Evolutionary conservation across 2,797 vertebrate genomes (phyloP), one percentile per base, ranked within the genome.

Genomic region (Paramormyrops hopkinsi): DNA sequence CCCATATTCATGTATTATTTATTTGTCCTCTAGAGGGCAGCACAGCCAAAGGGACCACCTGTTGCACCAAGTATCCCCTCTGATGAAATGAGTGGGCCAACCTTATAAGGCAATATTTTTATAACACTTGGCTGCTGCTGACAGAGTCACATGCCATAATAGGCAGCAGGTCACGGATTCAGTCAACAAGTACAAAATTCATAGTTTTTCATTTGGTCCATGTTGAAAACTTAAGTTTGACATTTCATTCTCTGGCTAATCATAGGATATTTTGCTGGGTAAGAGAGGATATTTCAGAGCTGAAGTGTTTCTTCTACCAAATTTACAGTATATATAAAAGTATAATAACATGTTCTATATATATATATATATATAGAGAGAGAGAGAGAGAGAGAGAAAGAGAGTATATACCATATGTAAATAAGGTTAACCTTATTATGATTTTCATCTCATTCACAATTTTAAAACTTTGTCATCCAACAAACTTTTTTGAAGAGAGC

Each of bases 61-160:
- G 86, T 44, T 79, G 37, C 37, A 46, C 41, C 37, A 37, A 33
- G 25, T 2, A 33, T 54, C 33, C 9, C 50, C 50, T 53, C 51
- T 88, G 44, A 29, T 73, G 59, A 33, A 48, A 73, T 73, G 69
- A 88, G 69, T 54, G 50, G 69, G 69, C 73, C 33, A 54, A 11
- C 69, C 88, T 37, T 88, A 88, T 73, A 82, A 37, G 88, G 88
- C 48, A 88, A 82, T 88, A 88, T 88, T 79, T 88, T 12, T 69
- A 82, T 22, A 88, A 41, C 87, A n/a, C 48, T 19, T 73, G 50
- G 5, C 65, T 37, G 87, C 22, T 48, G 33, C 48, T 3, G 12
- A 25, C 65, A 76, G 22, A 79, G 65, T 79, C 48, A 53, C 69
- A 37, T 69, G 41, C 87, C 87, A 88, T 88, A 88, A 88, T 76